Conservation (phyloP, 2,888 invertebrate species). For the Drosophila hawaiiensis region DNA sequence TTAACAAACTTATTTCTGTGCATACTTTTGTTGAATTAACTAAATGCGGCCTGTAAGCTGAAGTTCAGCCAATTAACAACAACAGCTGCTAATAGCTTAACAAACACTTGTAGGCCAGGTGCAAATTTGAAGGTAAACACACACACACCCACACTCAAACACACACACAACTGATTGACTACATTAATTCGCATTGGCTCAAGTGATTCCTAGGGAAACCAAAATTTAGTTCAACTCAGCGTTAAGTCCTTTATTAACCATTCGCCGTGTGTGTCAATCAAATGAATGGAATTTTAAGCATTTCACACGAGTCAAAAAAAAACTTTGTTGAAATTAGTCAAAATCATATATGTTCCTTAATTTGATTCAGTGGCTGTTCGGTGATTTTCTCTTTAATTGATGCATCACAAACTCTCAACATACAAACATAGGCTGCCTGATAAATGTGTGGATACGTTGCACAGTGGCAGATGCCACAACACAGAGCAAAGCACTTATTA, state of each 20-base stretch:
- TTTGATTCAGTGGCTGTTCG: conserved; percentile 5
- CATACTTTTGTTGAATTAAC: conserved; percentile 19
- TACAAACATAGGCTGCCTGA: conserved; percentile 1
- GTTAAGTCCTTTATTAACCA: conserved; percentile 40
- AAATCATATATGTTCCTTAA: neutral
- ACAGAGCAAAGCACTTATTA: conserved; percentile 44
- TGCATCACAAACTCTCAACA: conserved; percentile 21
- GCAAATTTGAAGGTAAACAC: conserved; percentile 7
- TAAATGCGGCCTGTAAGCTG: conserved; percentile 16
- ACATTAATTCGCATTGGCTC: conserved; percentile 1
- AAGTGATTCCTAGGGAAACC: conserved; percentile 33
- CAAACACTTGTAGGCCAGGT: conserved; percentile 22
- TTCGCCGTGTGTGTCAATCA: conserved; percentile 47
- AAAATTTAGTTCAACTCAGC: conserved; percentile 1
- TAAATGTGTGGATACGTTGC: neutral
- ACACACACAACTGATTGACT: neutral
- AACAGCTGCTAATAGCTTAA: conserved; percentile 13
- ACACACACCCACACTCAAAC: neutral
- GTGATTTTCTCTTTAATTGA: conserved; percentile 4
- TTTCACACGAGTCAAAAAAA: conserved; percentile 7
- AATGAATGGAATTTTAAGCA: conserved; percentile 23
- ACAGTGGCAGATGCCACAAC: conserved; percentile 24
- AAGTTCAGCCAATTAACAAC: conserved; percentile 12
- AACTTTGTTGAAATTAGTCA: neutral
- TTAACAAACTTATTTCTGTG: conserved; percentile 19